These are phyloP conservation scores for Candoia aspera DNA, from an alignment of 2,113 vertebrate genomes.

Conservation along the genomic window DNA sequence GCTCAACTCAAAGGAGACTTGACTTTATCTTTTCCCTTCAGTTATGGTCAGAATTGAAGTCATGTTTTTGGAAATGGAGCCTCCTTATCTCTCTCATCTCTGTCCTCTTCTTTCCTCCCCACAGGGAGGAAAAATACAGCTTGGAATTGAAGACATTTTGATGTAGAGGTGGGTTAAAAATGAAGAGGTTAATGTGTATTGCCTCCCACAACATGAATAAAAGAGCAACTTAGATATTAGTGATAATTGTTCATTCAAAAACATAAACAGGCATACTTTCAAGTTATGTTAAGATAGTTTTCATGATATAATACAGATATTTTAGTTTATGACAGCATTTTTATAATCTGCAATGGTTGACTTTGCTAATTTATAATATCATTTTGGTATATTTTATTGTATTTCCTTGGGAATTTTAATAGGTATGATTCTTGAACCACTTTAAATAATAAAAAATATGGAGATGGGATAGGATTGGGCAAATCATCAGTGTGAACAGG, in stretches of 20 bases:
- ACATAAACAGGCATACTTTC: not conserved
- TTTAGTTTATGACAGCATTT: not conserved
- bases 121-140: not conserved
- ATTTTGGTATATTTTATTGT: not conserved
- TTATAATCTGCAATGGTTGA: not conserved
- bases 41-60: not conserved
- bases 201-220: not conserved
- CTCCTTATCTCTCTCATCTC: not conserved
- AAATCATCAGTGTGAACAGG: not conserved
- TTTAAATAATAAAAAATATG: not conserved
- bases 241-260: not conserved
- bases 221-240: not conserved
- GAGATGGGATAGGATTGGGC: not conserved
- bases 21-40: not conserved
- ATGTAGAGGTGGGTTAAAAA: not conserved
- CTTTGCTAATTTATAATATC: not conserved
- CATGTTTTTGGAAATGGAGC: not conserved
- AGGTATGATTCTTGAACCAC: not conserved
- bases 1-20: not conserved
- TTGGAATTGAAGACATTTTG: not conserved
- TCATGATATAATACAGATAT: not conserved
- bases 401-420: not conserved
- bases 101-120: not conserved
- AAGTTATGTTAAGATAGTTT: not conserved
- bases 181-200: not conserved